Evolutionary conservation across 1,140 invertebrate species (phyloP).

Genomic region (Caenorhabditis remanei): DNA sequence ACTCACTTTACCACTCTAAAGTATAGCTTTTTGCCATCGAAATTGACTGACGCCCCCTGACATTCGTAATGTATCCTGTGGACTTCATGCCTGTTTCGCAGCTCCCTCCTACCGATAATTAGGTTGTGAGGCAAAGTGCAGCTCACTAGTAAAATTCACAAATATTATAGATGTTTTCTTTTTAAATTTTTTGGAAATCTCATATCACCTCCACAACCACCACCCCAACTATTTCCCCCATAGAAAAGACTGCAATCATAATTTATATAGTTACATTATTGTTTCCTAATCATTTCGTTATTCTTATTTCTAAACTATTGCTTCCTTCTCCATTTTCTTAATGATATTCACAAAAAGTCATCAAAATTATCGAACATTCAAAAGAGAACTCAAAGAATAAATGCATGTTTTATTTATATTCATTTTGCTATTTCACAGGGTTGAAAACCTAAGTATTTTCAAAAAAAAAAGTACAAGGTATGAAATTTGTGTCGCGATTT

Average conservation of each 20-base stretch:
- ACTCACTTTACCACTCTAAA: slow-evolving; percentile 46
- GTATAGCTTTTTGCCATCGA: slow-evolving; percentile 16
- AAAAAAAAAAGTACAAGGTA: neutral
- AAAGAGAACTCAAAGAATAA: slow-evolving; percentile 23
- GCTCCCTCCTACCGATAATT: neutral
- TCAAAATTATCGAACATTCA: neutral
- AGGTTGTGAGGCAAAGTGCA: slow-evolving; percentile 11
- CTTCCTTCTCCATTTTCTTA: neutral
- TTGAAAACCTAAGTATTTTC: slow-evolving; percentile 3
- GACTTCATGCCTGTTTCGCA: neutral
- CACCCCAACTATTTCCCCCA: neutral
- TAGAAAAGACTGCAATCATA: neutral
- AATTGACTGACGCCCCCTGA: neutral
- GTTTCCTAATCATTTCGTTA: neutral
- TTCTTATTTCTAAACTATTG: neutral
- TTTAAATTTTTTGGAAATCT: slow-evolving; percentile 4
- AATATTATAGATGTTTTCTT: slow-evolving; percentile 16
- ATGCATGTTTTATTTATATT: slow-evolving; percentile 1
- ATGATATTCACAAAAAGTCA: neutral
- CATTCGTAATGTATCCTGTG: neutral
- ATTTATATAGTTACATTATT: slow-evolving; percentile 45
- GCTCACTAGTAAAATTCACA: neutral
- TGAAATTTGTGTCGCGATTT: neutral
- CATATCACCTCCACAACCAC: slow-evolving; percentile 18
- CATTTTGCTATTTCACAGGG: neutral